A percentile compares a stretch with the other conserved stretches of the same genome.
These are phyloP conservation scores for Brenthis hecate DNA, from an alignment of 2,888 invertebrate species.

Conservation along the genomic window DNA sequence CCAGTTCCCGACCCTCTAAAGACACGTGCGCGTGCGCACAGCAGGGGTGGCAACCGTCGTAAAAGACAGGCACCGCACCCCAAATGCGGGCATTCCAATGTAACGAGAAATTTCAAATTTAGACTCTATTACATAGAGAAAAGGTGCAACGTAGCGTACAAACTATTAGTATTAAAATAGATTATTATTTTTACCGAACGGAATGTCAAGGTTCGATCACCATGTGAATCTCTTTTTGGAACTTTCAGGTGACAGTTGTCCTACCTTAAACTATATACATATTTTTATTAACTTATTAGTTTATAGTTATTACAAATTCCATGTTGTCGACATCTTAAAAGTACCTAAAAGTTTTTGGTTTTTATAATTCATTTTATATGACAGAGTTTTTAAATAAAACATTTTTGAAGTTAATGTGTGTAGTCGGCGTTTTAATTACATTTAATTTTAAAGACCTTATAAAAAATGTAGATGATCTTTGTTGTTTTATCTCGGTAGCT, in stretches of 20 bases:
- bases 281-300: background rate
- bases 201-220: constrained; percentile 79
- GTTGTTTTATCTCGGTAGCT: no score
- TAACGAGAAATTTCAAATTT: constrained; percentile 40
- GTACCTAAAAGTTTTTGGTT: no score
- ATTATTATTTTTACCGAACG: constrained; percentile 78
- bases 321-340: background rate
- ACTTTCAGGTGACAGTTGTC: constrained; percentile 60
- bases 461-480: no score
- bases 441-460: no score
- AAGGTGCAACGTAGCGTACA: constrained; percentile 52
- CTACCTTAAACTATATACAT: background rate
- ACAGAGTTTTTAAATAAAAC: no score
- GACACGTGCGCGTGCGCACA: constrained; percentile 74
- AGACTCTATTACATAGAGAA: constrained; percentile 50
- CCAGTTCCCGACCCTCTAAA: constrained; percentile 55
- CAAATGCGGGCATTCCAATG: constrained; percentile 65
- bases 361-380: no score
- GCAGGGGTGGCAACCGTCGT: constrained; percentile 72
- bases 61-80: constrained; percentile 69
- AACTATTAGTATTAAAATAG: constrained; percentile 59
- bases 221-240: constrained; percentile 70
- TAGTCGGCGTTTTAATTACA: no score
- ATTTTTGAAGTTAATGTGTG: no score
- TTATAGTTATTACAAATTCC: background rate